Base-by-base conservation (phyloP, 2,888 invertebrate genomes). In the Caenorhabditis doughertyi region DNA sequence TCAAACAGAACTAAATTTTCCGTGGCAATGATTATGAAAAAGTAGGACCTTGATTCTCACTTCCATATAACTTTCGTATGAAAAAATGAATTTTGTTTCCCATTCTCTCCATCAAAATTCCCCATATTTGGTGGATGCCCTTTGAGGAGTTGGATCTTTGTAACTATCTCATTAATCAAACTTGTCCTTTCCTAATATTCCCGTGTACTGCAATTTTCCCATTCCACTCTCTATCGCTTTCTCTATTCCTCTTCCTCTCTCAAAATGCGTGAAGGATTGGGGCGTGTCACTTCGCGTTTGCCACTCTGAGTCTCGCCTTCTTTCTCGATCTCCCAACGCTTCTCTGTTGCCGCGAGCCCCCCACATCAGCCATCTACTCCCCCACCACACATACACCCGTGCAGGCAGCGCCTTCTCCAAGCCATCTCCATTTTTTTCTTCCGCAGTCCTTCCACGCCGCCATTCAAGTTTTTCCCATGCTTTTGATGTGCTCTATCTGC, bases 301-400 rank as follows among this genome's bases (percentile, higher is more conserved):
- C 44, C 77, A 67, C 77, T 77, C 77, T 77, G 62, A 77, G 77
- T 77, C 77, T 77, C 77, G 77, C n/a, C 64, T 44, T 32, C 77
- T 58, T 58, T 72, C 73, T 55, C 76, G 72, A 76, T 76, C 73
- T 73, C 55, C 68, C 65, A 55, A 76, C 76, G 71, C 76, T 81
- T 76, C 84, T 70, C 80, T 70, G 73, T 73, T 76, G 72, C 72
- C 72, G 73, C 77, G 77, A 76, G 74, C 68, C 65, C n/a, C n/a
- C 49, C 77, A 71, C 72, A 71, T 65, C 79, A 71, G 71, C 58
- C 70, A 67, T 73, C 72, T 55, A 68, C 79, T 73, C 79, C 58
- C 67, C 62, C 65, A 65, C 72, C 79, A 79, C 79, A 72, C 74
- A 67, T 65, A 72, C 74, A 58, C 76, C 80, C 60, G 60, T 83